Evolutionary conservation across 2,797 vertebrate species (phyloP).

Genomic region (Uromys caudimaculatus): DNA sequence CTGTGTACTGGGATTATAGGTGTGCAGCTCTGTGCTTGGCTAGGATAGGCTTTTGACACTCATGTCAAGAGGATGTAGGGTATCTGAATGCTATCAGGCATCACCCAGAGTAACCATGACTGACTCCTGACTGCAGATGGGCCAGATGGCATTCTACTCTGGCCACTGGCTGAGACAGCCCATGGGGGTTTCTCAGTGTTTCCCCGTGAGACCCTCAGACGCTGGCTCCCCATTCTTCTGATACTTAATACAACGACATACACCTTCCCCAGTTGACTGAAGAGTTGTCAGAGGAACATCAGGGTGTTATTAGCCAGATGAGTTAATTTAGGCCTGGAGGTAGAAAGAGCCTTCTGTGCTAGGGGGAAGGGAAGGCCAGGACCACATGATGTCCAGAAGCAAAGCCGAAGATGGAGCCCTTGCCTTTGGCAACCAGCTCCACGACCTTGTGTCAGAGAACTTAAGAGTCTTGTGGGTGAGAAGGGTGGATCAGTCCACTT

Average conservation of each 20-base stretch:
- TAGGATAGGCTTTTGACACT: neutral
- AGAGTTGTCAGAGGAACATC: neutral
- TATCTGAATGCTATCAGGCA: neutral
- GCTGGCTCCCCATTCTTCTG: neutral
- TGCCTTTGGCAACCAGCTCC: neutral
- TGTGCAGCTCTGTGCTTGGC: accelerated
- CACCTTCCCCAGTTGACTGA: neutral
- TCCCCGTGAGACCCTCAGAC: neutral
- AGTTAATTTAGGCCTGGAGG: neutral
- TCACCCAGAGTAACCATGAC: neutral
- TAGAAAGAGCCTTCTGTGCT: neutral
- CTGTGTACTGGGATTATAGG: neutral
- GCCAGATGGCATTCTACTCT: neutral
- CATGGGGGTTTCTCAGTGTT: neutral
- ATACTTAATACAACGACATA: neutral
- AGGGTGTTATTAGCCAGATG: neutral
- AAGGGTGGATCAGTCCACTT: neutral
- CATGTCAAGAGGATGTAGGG: neutral
- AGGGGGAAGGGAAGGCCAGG: neutral
- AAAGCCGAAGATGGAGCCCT: neutral
- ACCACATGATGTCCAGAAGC: neutral
- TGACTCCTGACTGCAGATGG: neutral
- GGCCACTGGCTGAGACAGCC: neutral
- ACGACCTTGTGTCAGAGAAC: neutral
- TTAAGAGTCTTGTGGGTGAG: neutral